Percentiles rank a stretch among this genome's conserved stretches.
phyloP scores from a whole-genome alignment of 2,888 invertebrate genomes.

The Agrotis puta region DNA sequence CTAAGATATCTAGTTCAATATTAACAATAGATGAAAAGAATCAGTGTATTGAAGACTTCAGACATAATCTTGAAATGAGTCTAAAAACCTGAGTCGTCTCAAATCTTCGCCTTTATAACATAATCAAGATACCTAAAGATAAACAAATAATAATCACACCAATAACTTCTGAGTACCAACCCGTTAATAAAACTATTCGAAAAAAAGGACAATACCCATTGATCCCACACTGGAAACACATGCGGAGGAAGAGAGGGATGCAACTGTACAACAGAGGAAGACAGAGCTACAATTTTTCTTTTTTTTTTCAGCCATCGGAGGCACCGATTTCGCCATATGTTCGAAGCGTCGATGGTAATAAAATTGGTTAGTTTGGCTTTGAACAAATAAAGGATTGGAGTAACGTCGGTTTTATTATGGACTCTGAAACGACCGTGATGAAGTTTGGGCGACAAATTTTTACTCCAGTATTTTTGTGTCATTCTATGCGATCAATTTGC shows the following conservation, averaged over 20 bases:
- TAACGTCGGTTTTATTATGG: conserved; percentile 40
- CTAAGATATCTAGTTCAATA: background rate
- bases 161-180: conserved; percentile 71
- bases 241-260: conserved; percentile 76
- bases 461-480: conserved; percentile 27
- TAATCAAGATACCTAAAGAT: conserved; percentile 17
- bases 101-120: conserved; percentile 5
- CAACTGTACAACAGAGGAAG: conserved; percentile 68
- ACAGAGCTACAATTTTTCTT: conserved; percentile 67
- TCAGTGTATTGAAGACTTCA: no score
- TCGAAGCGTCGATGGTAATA: conserved; percentile 73
- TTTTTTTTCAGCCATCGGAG: conserved; percentile 71
- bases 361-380: conserved; percentile 70
- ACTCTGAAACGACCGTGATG: conserved; percentile 28
- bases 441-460: conserved; percentile 33
- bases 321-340: conserved; percentile 86
- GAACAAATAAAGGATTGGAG: conserved; percentile 52
- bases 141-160: conserved; percentile 59
- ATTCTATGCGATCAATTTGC: background rate
- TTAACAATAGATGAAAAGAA: background rate
- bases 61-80: background rate
- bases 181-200: conserved; percentile 72
- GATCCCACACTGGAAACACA: conserved; percentile 84
- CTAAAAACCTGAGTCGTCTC: background rate
- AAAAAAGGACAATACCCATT: conserved; percentile 82